Base-by-base conservation (phyloP, 2,888 invertebrate species). In the Cotesia congregata region DNA sequence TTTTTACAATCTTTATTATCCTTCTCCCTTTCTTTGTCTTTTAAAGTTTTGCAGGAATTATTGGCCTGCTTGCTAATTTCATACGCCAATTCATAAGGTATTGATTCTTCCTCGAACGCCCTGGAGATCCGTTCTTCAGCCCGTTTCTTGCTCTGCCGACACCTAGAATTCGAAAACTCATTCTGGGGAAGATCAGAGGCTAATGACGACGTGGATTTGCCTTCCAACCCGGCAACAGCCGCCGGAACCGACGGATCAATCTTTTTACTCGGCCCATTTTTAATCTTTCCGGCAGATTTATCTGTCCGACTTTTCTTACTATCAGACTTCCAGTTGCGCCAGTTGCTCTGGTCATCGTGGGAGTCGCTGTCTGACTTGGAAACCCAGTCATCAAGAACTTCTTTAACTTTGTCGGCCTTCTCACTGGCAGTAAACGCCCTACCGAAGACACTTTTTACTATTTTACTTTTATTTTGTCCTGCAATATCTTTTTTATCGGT, bases 381-480 rank as follows among this genome's bases (percentile, higher is more conserved):
- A 2, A 87, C 86, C 88, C 88, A 88, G 67, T 88, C 88, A 15
- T 88, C 87, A 20, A 88, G 68, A 0, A 88, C 88, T 39, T 88
- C 88, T 39, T 86, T 86, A 0, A 88, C 87, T 69, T 88, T 88
- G 62, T 88, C 88, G 0, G 81, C 69, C 39, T 88, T 89, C 38
- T 89, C 89, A 9, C 86, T 83, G 0, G 50, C 50, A 50, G 83
- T 84, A 38, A 89, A 88, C 0, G 86, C 88, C 15, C 89, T 83
- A 0, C 87, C 89, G 30, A 89, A 89, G 0, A 89, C 89, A 60
- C 87, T 87, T 17, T 87, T 86, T 0, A 89, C 88, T 5, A 89
- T 89, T 67, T 88, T 88, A 39, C 81, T 85, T 65, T 89, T 89
- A 67, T 83, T 86, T 65, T 82, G 83, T 0, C 82, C 80, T 40